A percentile compares a stretch with the other conserved stretches of the same genome.
These are phyloP conservation scores for Cabera pusaria DNA, from an alignment of 2,888 invertebrate species.

Conservation along the genomic window DNA sequence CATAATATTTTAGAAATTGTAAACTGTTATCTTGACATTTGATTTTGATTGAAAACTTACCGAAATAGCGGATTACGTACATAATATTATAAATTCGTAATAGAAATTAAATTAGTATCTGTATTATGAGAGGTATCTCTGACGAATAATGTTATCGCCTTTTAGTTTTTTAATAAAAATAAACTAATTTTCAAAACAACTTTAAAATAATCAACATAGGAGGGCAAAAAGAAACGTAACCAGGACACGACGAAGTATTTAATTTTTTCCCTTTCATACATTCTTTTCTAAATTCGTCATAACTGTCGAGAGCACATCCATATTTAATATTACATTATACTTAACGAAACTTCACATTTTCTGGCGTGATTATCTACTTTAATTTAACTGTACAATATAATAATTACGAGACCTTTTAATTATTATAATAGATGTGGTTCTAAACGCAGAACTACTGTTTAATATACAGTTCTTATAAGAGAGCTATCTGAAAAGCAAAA, in stretches of 20 bases:
- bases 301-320: slow-evolving; percentile 82
- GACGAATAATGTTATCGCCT: no score
- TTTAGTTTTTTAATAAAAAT: no score
- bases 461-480: slow-evolving; percentile 42
- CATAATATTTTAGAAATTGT: no score
- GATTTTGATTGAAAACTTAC: no score
- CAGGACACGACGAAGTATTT: slow-evolving; percentile 83
- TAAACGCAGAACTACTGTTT: slow-evolving; percentile 64
- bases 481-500: slow-evolving; percentile 24
- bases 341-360: slow-evolving; percentile 79
- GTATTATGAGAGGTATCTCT: no score
- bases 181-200: no score
- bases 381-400: slow-evolving; percentile 81
- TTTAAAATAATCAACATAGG: slow-evolving; percentile 34
- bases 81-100: no score
- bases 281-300: slow-evolving; percentile 83
- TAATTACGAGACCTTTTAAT: slow-evolving; percentile 79
- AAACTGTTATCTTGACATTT: no score
- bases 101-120: no score
- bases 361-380: slow-evolving; percentile 80
- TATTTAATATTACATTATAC: slow-evolving; percentile 75
- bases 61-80: no score
- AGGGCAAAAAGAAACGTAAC: slow-evolving; percentile 59
- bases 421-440: slow-evolving; percentile 71
- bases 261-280: slow-evolving; percentile 81